Base-by-base conservation (phyloP, 2,888 invertebrate genomes). In the Epinotia bilunana region DNA sequence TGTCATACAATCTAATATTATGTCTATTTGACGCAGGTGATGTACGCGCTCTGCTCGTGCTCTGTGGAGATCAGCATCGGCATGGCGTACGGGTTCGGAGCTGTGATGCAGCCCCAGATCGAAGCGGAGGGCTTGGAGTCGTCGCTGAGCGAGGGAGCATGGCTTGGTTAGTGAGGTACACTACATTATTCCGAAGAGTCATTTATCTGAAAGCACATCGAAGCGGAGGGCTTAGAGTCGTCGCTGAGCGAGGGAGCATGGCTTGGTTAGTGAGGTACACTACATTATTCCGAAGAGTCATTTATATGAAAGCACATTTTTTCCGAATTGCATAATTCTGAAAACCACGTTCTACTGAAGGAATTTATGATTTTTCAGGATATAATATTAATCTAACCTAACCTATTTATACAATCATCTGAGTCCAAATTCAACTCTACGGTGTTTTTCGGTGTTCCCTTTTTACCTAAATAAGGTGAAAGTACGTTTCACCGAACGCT, bases 91-190 rank as follows among this genome's bases (percentile, higher is more conserved):
- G 95, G 95, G 1, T 96, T 95, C 77, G 94, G 95, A 2, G 95
- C 95, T 6, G 95, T 95, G 6, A 94, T 94, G 0, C 85, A 95
- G 28, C 95, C 96, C 0, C 95, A 96, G 78, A 81, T 96, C 91
- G 61, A 93, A 95, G 20, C 70, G 3, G 57, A 39, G 9, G 53
- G 80, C 2, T 92, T 95, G 68, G 77, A 80, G 16, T 88, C 95
- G 0, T 88, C 93, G 43, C 78, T 86, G 20, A 78, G 79, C 13
- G 94, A 96, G 78, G 93, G 93, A 60, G 95, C 95, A 46, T 96
- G 95, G 95, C 95, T 96, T 74, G 95, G 96, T 96, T 82, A 87
- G 88, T 85, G 18, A 0, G 23, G 23, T 28, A 3, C 20, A 20
- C 23, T 28, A 28, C 23, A 28, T 28, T 3, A 28, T 28, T 28